Evolutionary conservation across 2,797 vertebrate genomes (phyloP), one percentile per base, ranked within the genome.

Genomic region (Sphenopsis melanotis): DNA sequence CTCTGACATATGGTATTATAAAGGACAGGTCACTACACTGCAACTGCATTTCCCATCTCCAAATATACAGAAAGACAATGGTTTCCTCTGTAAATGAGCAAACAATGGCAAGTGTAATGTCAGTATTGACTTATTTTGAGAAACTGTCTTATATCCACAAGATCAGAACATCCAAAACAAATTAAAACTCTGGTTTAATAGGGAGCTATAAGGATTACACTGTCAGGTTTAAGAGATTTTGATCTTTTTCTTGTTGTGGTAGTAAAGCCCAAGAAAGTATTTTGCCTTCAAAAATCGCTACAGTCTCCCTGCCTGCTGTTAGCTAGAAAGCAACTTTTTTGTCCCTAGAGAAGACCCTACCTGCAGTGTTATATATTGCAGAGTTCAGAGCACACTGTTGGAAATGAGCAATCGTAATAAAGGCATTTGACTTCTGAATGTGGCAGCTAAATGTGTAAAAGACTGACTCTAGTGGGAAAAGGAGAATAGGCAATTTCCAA

Each of bases 371-470:
- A 66, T 44, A 42, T 53, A 89, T 39, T 90, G 46, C 10, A 26
- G 8, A 70, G 39, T 42, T 21, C 36, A 75, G 50, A 86, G 55
- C 42, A 76, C 37, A 19, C 24, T 70, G 41, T 17, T 87, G 71
- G 66, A 41, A 90, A 79, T 23, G 36, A 87, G 17, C 4, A 7
- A 80, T 68, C 49, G 64, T 60, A 89, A 93, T 72, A 90, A 79
- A 85, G 63, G 41, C 46, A 68, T 93, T 94, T 74, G 81, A 84
- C 41, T 95, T 76, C 70, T 87, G 75, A 94, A 87, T 71, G 68
- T 71, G 86, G 47, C 78, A 92, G 81, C 30, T 90, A 93, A 82
- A 93, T 82, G 68, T 44, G 37, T 74, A 77, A 75, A 91, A 91
- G 24, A 81, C 61, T 83, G 57, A 85, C 39, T 94, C 44, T 55